Base-by-base conservation (phyloP, 2,888 invertebrate species). In the Cerastoderma edule region DNA sequence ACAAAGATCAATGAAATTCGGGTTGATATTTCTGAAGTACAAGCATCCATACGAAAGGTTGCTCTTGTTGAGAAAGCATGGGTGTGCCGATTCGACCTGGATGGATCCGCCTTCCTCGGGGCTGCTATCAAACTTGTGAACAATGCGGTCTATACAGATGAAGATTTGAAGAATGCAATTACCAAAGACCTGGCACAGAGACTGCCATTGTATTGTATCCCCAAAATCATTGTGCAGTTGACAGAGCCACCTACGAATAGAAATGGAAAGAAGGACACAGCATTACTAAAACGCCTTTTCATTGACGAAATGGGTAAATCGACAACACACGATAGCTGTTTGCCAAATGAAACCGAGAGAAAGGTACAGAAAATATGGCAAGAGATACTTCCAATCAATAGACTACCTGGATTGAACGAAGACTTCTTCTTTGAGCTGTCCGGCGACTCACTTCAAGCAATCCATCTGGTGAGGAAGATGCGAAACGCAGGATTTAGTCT, bases 361-460 rank as follows among this genome's bases (percentile, higher is more conserved):
- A 50, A 50, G 24, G 50, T 50, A n/a, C 50, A 50, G 50, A 50
- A 50, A 50, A 50, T 50, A 50, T 50, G 50, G 50, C 50, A 50
- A 50, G 50, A 50, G 2, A 50, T 50, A 10, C 50, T 50, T 50
- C 50, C 50, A 19, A 50, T 50, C 10, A 50, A 50, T 22, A 13
- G 50, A 50, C 22, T 50, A 22, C 50, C 50, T 24, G 50, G 50
- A 2, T 19, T 50, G 24, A 50, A 13, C 2, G 50, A 50, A 22
- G 50, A 50, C 24, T 50, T 50, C 50, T 50, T 50, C 22, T 50
- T 50, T 50, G 50, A 50, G 5, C 50, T 50, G 24, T 50, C 50
- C 8, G 50, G 50, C 16, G 50, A 50, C 24, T 50, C 50, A 1
- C 50, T 50, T 24, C 50, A 50, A 10, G 50, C 50, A 50, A 50